Evolutionary conservation across 37 sponge, comb jelly and placozoan species (phyloP), one percentile per base, ranked within the genome.

Genomic region (Cladorhizidae sp.): DNA sequence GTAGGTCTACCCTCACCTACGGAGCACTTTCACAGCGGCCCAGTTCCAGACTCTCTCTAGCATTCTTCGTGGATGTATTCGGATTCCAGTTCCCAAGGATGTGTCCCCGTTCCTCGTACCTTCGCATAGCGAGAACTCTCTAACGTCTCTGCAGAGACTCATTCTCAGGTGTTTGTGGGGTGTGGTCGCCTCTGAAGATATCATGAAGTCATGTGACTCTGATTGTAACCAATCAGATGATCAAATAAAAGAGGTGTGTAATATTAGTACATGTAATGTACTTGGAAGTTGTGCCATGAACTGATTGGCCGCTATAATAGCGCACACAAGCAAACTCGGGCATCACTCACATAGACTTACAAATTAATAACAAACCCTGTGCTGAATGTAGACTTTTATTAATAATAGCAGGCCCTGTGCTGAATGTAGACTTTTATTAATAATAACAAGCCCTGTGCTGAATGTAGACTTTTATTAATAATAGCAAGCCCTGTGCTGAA

Each of bases 81-180:
- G 58, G 22, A 65, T 74, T 18, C 89, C 93, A 0, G 85, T 89
- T n/a, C 40, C 87, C 20, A 87, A 83, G 51, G 95, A 95, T 64
- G 72, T 76, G 8, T 89, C 90, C 1, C 95, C 95, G 11, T 95
- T 95, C 57, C 90, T 95, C 6, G 90, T 92, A 0, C 92, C 93
- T 11, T 75, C 87, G 2, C 28, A 57, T 73, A 64, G 45, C 23
- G 87, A 87, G 40, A 70, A 86, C 57, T 39, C 70, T 25, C 79
- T 95, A 45, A 75, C 87, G 23, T 25, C 74, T 11, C 64, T 92
- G 3, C 95, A 95, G 35, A 64, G 82, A 32, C 56, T 75, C 52
- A 64, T 89, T 12, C 77, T 91, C 21, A 63, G 42, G 0, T 67
- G 76, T 20, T 12, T 83, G 39, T 63, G 39, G 31, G n/a, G 57